These are phyloP conservation scores for Ploceus nigricollis DNA, from an alignment of 2,113 vertebrate genomes.

Conservation along the genomic window DNA sequence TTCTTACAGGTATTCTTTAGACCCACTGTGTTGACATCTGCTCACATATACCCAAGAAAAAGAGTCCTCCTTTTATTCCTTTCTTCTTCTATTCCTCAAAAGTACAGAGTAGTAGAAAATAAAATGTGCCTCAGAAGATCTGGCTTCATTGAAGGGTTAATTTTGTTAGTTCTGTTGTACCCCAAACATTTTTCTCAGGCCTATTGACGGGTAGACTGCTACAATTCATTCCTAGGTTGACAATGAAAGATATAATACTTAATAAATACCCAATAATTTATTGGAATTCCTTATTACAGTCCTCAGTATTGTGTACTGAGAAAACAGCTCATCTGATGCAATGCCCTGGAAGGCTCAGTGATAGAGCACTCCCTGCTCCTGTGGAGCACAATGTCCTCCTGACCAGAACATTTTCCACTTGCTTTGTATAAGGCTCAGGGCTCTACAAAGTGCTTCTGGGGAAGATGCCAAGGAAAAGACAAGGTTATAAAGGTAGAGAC, in stretches of 20 bases:
- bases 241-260: background rate
- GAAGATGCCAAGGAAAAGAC: background rate
- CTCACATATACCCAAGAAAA: background rate
- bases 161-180: background rate
- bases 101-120: background rate
- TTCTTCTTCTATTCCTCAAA: background rate
- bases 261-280: background rate
- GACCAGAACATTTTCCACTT: background rate
- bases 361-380: background rate
- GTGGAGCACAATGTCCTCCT: background rate
- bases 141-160: background rate
- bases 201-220: fast-evolving
- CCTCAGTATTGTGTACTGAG: background rate
- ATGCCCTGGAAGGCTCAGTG: background rate
- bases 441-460: background rate
- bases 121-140: background rate
- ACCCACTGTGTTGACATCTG: background rate
- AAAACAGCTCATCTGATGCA: background rate
- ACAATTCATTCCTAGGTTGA: background rate
- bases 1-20: background rate
- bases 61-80: background rate
- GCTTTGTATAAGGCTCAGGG: background rate
- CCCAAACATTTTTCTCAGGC: background rate
- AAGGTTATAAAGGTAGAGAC: background rate
- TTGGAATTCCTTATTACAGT: background rate